phyloP scores from a whole-genome alignment of 2,888 invertebrate genomes.

The Apotomis turbidana region DNA sequence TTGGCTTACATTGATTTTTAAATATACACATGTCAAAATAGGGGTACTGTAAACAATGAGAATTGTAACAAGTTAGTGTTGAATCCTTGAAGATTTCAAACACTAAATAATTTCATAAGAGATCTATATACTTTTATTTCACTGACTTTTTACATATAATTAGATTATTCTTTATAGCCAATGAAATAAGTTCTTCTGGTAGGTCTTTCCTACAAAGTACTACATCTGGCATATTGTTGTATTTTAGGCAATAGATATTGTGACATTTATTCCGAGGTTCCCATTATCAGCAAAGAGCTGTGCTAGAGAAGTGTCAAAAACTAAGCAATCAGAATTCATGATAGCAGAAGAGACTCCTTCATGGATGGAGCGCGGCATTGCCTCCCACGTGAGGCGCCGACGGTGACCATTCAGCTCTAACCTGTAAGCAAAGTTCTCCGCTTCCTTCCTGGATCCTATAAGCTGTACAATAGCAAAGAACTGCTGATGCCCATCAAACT shows the following conservation, averaged over 20 bases:
- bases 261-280: constrained; percentile 99
- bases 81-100: constrained; percentile 33
- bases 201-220: constrained; percentile 39
- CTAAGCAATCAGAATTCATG: constrained; percentile 98
- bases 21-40: constrained; percentile 43
- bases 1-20: constrained; percentile 73
- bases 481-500: constrained; percentile 97
- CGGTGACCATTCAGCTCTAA: constrained; percentile 98
- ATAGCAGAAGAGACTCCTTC: constrained; percentile 99
- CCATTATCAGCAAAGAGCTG: constrained; percentile 99
- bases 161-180: constrained; percentile 45
- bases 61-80: constrained; percentile 32
- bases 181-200: constrained; percentile 50
- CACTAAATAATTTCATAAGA: constrained; percentile 35
- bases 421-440: constrained; percentile 99
- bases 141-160: constrained; percentile 40
- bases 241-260: constrained; percentile 94
- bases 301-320: constrained; percentile 99
- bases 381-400: constrained; percentile 98
- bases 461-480: constrained; percentile 99
- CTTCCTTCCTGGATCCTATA: constrained; percentile 99
- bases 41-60: constrained; percentile 32
- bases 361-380: constrained; percentile 98
- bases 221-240: constrained; percentile 49
- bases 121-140: constrained; percentile 37